Conservation (phyloP, 92 coral and sea anemone genomes). For the Umimayanthus chanpuru region DNA sequence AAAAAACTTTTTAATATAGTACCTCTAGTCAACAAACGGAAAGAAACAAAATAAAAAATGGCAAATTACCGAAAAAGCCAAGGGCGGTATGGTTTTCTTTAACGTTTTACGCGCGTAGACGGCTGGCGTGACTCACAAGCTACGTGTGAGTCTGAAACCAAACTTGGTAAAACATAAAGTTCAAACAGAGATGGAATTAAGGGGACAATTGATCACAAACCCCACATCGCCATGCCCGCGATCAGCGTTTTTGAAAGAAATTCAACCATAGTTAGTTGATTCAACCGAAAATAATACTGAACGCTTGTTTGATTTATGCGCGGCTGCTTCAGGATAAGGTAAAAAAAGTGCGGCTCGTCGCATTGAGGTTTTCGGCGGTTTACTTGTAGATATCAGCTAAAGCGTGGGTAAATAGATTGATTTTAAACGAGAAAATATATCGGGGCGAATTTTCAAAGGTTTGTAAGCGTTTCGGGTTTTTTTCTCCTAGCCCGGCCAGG, state of each 20-base stretch:
- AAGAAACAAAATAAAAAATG: not conserved
- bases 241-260: not conserved
- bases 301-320: not conserved
- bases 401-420: not conserved
- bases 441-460: not conserved
- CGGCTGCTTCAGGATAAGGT: not conserved
- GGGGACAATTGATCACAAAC: not conserved
- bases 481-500: not conserved
- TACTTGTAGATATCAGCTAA: not conserved
- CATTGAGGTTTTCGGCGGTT: not conserved
- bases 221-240: not conserved
- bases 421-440: not conserved
- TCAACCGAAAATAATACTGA: too few relatives aligned
- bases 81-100: not conserved
- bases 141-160: not conserved
- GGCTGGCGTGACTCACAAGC: not conserved
- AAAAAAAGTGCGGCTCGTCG: not conserved
- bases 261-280: too few relatives aligned
- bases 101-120: not conserved
- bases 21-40: not conserved
- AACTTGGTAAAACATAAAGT: not conserved
- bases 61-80: conserved; percentile 1
- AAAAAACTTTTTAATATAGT: not conserved
- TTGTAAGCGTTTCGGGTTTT: not conserved
- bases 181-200: not conserved